These are phyloP conservation scores for Rhyzopertha dominica DNA, from an alignment of 1,140 invertebrate genomes.

Conservation along the genomic window DNA sequence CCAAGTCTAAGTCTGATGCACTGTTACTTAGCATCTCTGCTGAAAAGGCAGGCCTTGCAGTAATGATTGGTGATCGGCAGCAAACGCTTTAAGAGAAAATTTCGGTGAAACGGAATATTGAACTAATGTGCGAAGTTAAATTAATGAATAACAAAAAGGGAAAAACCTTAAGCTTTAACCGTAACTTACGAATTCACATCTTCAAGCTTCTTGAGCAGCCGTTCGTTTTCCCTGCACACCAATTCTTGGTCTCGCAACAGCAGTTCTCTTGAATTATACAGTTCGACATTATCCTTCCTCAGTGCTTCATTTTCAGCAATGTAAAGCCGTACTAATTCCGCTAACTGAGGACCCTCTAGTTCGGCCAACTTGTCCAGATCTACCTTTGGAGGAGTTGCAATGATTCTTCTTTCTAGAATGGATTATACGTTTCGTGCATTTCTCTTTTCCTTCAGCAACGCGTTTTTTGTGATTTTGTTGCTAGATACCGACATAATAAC, in stretches of 20 bases:
- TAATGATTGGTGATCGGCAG: constrained; percentile 71
- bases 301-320: constrained; percentile 83
- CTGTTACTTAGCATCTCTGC: constrained; percentile 47
- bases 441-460: constrained; percentile 1
- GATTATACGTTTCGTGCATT: constrained; percentile 2
- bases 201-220: constrained; percentile 79
- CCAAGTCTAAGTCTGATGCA: constrained; percentile 19
- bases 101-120: constrained; percentile 11
- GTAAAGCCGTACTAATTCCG: constrained; percentile 70
- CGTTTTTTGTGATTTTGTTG: too few relatives aligned
- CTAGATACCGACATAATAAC: too few relatives aligned
- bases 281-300: constrained; percentile 78
- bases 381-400: constrained; percentile 52
- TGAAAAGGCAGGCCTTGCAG: constrained; percentile 64
- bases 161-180: too few relatives aligned
- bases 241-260: constrained; percentile 83
- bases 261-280: constrained; percentile 73
- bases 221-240: constrained; percentile 85
- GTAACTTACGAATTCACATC: constrained; percentile 78
- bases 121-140: background rate
- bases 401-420: constrained; percentile 33
- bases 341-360: constrained; percentile 64
- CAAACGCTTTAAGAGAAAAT: constrained; percentile 67
- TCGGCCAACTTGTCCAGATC: constrained; percentile 67
- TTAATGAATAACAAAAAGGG: background rate